phyloP scores from a whole-genome alignment of 2,888 invertebrate genomes.

The Coelopa pilipes region DNA sequence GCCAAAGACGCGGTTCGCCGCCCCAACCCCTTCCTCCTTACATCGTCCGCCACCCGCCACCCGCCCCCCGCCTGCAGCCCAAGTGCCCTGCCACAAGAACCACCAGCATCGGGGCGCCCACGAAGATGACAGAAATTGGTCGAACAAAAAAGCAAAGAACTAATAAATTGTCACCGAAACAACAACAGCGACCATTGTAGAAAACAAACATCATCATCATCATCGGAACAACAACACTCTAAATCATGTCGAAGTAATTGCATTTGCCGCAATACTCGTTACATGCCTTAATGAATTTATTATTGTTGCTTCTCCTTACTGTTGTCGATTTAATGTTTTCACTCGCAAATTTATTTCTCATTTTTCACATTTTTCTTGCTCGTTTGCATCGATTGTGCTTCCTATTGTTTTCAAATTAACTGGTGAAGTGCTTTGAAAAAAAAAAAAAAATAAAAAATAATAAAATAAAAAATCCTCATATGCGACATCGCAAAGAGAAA shows the following conservation, averaged over 20 bases:
- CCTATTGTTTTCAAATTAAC: no score
- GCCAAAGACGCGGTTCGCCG: not conserved
- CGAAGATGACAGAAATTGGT: not conserved
- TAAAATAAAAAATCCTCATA: no score
- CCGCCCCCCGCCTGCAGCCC: no score
- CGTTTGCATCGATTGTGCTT: no score
- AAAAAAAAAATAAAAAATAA: no score
- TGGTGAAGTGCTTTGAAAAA: no score
- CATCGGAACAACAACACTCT: not conserved
- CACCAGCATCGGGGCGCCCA: not conserved
- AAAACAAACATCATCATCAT: no score
- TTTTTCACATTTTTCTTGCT: not conserved
- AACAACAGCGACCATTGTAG: not conserved
- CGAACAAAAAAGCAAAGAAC: not conserved
- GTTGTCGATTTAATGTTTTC: not conserved
- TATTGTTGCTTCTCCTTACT: not conserved
- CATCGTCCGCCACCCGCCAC: no score
- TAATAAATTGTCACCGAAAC: not conserved
- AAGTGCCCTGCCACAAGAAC: not conserved
- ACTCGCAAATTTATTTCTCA: not conserved
- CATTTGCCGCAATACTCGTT: not conserved
- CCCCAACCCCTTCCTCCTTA: no score
- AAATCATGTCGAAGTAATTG: slow-evolving; percentile 7
- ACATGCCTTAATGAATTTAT: not conserved
- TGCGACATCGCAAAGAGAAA: no score